These are phyloP conservation scores for Apodemia mormo DNA, from an alignment of 2,888 invertebrate species.

Conservation along the genomic window DNA sequence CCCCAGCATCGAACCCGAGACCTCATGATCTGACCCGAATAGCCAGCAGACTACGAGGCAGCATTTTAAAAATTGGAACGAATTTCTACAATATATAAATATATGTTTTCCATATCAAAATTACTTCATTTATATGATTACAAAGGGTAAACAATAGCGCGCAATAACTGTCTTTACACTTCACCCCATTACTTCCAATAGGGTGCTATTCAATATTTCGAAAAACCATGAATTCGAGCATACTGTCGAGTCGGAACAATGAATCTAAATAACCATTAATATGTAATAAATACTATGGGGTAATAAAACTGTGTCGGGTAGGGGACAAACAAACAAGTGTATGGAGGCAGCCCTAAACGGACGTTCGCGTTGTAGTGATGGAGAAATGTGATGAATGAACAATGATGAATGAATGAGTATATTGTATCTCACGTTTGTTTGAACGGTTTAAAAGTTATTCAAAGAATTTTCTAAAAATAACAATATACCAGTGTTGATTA, in stretches of 20 bases:
- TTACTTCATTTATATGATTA: constrained; percentile 57
- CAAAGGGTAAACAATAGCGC: constrained; percentile 50
- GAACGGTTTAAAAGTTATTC: background rate
- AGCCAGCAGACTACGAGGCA: too few species aligned
- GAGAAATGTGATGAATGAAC: constrained; percentile 23
- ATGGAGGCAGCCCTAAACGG: constrained; percentile 67
- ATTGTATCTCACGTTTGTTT: background rate
- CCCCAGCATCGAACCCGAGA: too few species aligned
- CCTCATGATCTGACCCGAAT: too few species aligned
- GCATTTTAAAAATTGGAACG: too few species aligned
- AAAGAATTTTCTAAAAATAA: too few species aligned
- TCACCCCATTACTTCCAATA: constrained; percentile 52
- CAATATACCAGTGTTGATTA: too few species aligned
- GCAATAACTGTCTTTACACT: constrained; percentile 58
- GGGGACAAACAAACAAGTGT: constrained; percentile 81
- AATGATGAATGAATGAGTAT: background rate
- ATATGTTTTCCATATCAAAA: constrained; percentile 23
- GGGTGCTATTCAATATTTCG: constrained; percentile 69
- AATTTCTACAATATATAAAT: too few species aligned
- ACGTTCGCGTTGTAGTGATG: constrained; percentile 33
- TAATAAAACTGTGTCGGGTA: constrained; percentile 67
- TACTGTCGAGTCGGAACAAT: constrained; percentile 77
- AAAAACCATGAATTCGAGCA: constrained; percentile 77
- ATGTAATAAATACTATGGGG: constrained; percentile 81
- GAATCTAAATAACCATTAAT: constrained; percentile 82